A percentile compares a stretch with the other conserved stretches of the same genome.
Evolutionary conservation across 64 coral and sea anemone species (phyloP).

Genomic region (Montipora foliosa): DNA sequence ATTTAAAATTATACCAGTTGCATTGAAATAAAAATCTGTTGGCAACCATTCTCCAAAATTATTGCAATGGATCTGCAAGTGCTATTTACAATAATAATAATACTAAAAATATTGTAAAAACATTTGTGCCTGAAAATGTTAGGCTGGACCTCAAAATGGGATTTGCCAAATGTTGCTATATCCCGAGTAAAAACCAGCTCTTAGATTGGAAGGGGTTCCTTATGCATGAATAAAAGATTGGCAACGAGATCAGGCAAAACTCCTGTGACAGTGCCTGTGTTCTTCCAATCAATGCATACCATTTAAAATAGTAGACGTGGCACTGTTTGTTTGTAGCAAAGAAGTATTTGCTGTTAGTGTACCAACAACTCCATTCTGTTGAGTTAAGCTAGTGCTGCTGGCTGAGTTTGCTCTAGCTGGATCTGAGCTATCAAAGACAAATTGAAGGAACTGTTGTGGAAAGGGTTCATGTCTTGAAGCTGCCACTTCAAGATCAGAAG

Average conservation of each 20-base stretch:
- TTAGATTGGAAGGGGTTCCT: too few relatives aligned
- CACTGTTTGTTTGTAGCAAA: slow-evolving; percentile 7
- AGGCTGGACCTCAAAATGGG: too few relatives aligned
- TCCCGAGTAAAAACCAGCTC: too few relatives aligned
- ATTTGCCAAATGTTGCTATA: too few relatives aligned
- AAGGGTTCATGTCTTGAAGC: slow-evolving; percentile 42
- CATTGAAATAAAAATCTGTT: neutral
- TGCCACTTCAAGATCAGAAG: slow-evolving; percentile 39
- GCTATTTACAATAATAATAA: neutral
- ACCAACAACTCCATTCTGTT: slow-evolving; percentile 6
- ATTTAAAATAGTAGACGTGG: neutral
- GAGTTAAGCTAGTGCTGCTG: slow-evolving; percentile 14
- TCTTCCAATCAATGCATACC: neutral
- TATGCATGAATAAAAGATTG: too few relatives aligned
- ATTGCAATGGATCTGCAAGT: neutral
- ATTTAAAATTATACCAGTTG: neutral
- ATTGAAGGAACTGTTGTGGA: slow-evolving; percentile 52
- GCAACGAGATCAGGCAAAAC: neutral
- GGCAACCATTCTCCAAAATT: neutral
- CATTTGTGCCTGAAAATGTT: neutral
- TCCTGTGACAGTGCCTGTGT: neutral
- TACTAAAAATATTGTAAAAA: neutral
- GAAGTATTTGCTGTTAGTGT: slow-evolving; percentile 9
- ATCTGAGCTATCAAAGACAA: slow-evolving; percentile 38
- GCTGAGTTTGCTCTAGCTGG: neutral